A percentile compares a stretch with the other conserved stretches of the same genome.
phyloP scores from a whole-genome alignment of 2,888 invertebrate genomes.

The Eretmocerus hayati region DNA sequence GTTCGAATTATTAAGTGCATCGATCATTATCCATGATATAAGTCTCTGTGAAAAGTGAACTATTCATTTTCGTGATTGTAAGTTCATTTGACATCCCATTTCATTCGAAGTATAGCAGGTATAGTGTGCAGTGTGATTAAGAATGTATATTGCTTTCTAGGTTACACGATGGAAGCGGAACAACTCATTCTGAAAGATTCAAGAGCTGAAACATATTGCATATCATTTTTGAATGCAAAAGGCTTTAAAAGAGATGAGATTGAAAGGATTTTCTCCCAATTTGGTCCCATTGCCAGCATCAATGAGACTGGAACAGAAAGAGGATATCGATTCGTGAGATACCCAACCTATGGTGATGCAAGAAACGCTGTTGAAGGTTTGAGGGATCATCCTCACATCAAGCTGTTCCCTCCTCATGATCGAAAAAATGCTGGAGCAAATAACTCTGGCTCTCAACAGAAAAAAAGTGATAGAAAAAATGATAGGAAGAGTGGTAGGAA shows the following conservation, averaged over 20 bases:
- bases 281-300: slow-evolving; percentile 27
- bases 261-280: slow-evolving; percentile 27
- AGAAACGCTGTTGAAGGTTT: slow-evolving; percentile 17
- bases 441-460: neutral
- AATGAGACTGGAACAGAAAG: slow-evolving; percentile 19
- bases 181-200: too few species aligned
- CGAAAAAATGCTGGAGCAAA: neutral
- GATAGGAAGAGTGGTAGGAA: neutral
- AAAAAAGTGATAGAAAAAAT: neutral
- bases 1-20: too few species aligned
- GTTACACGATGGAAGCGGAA: too few species aligned
- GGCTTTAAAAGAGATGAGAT: slow-evolving; percentile 20
- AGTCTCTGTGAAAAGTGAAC: too few species aligned
- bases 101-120: too few species aligned
- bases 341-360: slow-evolving; percentile 19
- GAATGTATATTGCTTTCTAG: too few species aligned
- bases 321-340: slow-evolving; percentile 32
- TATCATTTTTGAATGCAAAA: slow-evolving; percentile 18
- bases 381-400: slow-evolving; percentile 10
- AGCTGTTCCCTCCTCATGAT: neutral
- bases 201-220: slow-evolving; percentile 8
- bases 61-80: too few species aligned
- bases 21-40: too few species aligned
- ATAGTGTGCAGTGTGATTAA: too few species aligned
- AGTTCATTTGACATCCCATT: too few species aligned